Conservation (phyloP, 2,797 vertebrate genomes). For the Glyptemys insculpta region DNA sequence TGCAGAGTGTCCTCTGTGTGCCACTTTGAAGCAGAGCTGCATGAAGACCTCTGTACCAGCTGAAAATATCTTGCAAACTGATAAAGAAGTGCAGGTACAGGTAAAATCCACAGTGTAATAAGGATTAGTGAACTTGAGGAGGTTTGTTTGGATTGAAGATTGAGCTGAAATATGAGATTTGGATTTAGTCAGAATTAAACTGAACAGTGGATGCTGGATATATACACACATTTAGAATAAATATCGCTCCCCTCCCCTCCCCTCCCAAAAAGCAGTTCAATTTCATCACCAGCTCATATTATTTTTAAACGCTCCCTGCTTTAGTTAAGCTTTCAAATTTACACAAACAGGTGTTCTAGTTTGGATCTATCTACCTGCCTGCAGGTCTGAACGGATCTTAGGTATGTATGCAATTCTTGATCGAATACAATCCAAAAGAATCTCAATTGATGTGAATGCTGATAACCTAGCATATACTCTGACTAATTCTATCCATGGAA, state of each 20-base stretch:
- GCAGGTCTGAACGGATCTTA: constrained; percentile 61
- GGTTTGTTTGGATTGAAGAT: constrained; percentile 70
- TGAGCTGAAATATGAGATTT: constrained; percentile 63
- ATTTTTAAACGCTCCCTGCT: constrained; percentile 21
- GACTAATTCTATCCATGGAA: constrained; percentile 79
- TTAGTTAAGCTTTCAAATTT: constrained; percentile 14
- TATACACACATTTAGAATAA: constrained; percentile 6
- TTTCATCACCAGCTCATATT: constrained; percentile 26
- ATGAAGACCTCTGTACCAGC: constrained; percentile 74
- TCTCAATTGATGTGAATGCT: constrained; percentile 59
- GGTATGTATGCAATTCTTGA: constrained; percentile 69
- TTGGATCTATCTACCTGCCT: constrained; percentile 11
- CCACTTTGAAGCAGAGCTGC: constrained; percentile 80
- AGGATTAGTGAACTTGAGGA: constrained; percentile 77
- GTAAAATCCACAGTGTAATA: constrained; percentile 77
- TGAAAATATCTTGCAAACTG: constrained; percentile 78
- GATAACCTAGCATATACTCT: constrained; percentile 43
- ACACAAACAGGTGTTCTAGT: too few species aligned
- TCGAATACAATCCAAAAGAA: constrained; percentile 54
- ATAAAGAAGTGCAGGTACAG: constrained; percentile 80
- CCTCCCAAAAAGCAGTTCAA: constrained; percentile 40
- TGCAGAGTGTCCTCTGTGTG: constrained; percentile 63
- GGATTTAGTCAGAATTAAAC: constrained; percentile 61
- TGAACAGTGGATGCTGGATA: neutral
- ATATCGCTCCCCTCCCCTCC: neutral